Conservation (phyloP, 2,113 vertebrate genomes). For the Excalfactoria chinensis region DNA sequence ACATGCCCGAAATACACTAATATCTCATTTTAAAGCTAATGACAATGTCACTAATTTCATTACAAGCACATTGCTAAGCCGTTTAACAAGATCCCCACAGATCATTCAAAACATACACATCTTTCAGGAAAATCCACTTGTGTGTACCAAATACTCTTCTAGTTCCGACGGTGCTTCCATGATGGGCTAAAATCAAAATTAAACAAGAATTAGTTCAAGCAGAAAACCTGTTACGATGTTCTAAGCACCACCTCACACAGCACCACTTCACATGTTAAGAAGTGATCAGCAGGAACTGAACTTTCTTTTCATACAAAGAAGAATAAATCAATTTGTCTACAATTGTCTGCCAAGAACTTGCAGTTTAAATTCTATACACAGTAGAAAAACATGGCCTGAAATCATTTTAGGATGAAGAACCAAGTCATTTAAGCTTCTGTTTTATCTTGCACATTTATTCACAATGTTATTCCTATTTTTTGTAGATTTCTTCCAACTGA, state of each 20-base stretch:
- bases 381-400: background rate
- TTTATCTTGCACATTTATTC: background rate
- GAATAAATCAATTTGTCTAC: background rate
- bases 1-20: background rate
- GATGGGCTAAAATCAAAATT: background rate
- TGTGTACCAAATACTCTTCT: background rate
- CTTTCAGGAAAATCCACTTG: constrained; percentile 32
- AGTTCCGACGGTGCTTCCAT: background rate
- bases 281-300: background rate
- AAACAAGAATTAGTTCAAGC: background rate
- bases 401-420: accelerated
- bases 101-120: background rate
- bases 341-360: background rate
- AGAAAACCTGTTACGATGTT: background rate
- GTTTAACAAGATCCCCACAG: background rate
- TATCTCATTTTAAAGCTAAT: background rate
- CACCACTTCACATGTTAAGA: background rate
- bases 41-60: background rate
- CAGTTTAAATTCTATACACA: background rate
- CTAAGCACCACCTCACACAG: background rate
- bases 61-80: accelerated
- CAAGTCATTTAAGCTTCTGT: background rate
- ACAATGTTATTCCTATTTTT: background rate
- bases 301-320: background rate
- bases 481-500: background rate